Evolutionary conservation across 2,888 invertebrate species (phyloP), one percentile per base, ranked within the genome.

Genomic region (Teleogryllus oceanicus): DNA sequence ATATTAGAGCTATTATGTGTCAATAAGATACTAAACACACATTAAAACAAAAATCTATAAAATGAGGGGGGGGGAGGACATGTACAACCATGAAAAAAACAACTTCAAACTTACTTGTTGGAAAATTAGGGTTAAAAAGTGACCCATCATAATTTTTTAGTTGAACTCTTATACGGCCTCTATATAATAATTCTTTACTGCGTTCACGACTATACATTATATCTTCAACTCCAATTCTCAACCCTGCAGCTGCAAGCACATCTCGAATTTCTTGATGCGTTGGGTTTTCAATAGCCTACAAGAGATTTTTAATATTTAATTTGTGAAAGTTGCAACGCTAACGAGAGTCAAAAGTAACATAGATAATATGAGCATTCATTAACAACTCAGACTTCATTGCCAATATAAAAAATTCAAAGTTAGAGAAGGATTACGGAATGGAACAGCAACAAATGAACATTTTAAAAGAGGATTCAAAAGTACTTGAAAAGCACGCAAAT

Each of bases 191-290:
- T 88, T 99, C 99, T 88, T 96, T 95, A 86, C 97, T 98, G 81
- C 92, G 90, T 87, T 99, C 99, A 76, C 97, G 89, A 11, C 96
- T 92, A 87, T 98, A 97, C 62, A 96, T 89, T 88, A 98, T 99
- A 84, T 96, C 95, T 88, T 99, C 98, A 12, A 97, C 94, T 50
- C 94, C 95, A 80, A 97, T 92, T 84, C 92, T 92, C 76, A 98
- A 87, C 49, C 96, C 96, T 49, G 94, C 92, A 13, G 94, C 92
- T 21, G 93, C 89, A 78, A 98, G 88, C 2, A 98, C 97, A 89
- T 99, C 98, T 83, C 95, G 91, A 82, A 99, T 98, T 88, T 99
- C 99, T 84, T 94, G 93, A 86, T 94, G 94, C 0, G 96, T 96
- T 18, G 99, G 99, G 87, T 98, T 97, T 84, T 98, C 97, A 0